These are phyloP conservation scores for Paramisgurnus dabryanus DNA, from an alignment of 2,113 vertebrate species.

Conservation along the genomic window DNA sequence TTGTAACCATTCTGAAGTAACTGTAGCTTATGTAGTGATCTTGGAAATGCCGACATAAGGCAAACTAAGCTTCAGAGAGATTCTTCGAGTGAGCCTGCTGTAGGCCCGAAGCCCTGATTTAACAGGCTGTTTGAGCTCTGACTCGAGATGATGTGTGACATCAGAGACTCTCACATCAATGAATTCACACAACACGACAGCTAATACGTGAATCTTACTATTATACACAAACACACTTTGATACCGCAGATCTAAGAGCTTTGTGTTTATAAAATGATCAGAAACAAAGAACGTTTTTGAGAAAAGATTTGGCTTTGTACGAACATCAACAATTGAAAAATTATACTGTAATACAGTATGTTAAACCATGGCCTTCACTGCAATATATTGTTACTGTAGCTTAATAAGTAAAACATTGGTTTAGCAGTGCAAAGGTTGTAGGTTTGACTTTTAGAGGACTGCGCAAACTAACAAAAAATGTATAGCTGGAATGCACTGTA, in stretches of 20 bases:
- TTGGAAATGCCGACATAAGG: neutral
- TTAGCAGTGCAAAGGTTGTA: too few species aligned
- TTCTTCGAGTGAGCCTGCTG: conserved; percentile 19
- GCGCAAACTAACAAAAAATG: too few species aligned
- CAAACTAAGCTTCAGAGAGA: conserved; percentile 26
- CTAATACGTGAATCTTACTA: conserved; percentile 32
- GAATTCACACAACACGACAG: conserved; percentile 30
- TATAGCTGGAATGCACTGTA: too few species aligned
- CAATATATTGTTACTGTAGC: too few species aligned
- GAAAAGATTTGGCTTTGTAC: neutral
- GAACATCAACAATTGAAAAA: neutral
- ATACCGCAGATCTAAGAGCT: neutral
- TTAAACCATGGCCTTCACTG: neutral
- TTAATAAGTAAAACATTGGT: too few species aligned
- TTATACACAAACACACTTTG: conserved; percentile 26
- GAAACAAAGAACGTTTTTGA: neutral
- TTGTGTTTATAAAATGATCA: conserved; percentile 1
- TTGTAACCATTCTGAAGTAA: neutral
- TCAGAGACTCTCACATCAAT: conserved; percentile 26
- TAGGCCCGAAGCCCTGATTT: conserved; percentile 31
- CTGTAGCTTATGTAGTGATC: neutral
- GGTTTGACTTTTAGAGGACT: too few species aligned
- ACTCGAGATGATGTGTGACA: conserved; percentile 32
- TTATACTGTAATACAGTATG: too few species aligned
- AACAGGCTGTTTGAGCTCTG: conserved; percentile 24